A percentile compares a stretch with the other conserved stretches of the same genome.
Conservation (phyloP, 2,797 vertebrate genomes). For the Phalloptychus januarius region DNA sequence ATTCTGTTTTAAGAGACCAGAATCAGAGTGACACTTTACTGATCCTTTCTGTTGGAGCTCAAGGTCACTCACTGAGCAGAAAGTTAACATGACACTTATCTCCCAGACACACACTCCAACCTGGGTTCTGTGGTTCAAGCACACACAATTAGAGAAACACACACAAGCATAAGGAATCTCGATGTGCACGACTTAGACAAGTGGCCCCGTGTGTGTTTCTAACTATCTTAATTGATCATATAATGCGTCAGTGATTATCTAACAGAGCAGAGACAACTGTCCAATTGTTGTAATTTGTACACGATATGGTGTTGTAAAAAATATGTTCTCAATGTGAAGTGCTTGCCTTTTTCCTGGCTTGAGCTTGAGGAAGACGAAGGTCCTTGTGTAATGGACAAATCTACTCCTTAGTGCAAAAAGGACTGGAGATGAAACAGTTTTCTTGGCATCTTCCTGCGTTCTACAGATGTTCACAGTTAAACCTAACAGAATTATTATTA, state of each 20-base stretch:
- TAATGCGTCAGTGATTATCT: too few species aligned
- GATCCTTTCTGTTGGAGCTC: not conserved
- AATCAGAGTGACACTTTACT: not conserved
- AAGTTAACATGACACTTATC: not conserved
- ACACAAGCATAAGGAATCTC: not conserved
- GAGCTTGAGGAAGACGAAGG: not conserved
- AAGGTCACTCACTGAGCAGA: too few species aligned
- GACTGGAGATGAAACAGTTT: not conserved
- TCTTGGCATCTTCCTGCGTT: not conserved
- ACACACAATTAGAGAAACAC: not conserved
- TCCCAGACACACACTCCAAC: too few species aligned
- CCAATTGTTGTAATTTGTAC: too few species aligned
- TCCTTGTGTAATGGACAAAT: not conserved
- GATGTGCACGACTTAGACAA: not conserved
- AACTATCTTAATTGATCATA: not conserved
- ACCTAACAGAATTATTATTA: not conserved
- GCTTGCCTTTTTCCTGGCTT: not conserved
- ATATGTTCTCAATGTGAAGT: not conserved
- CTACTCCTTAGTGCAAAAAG: not conserved
- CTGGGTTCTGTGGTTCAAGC: too few species aligned
- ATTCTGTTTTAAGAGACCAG: not conserved
- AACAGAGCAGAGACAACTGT: too few species aligned
- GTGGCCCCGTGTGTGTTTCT: not conserved
- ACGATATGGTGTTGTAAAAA: too few species aligned
- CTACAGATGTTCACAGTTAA: not conserved